Conservation (phyloP, 2,888 invertebrate species). For the Thera obeliscata region DNA sequence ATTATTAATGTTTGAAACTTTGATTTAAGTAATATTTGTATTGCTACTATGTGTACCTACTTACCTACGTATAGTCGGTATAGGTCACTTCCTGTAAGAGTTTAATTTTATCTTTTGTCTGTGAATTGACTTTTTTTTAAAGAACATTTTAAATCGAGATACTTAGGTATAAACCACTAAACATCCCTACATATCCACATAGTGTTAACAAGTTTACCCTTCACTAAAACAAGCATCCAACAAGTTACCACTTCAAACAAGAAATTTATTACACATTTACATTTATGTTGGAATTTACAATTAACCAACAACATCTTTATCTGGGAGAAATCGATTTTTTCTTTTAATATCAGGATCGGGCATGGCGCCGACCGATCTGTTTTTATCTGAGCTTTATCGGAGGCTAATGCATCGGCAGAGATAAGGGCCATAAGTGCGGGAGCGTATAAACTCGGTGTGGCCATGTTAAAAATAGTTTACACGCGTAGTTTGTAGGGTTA, state of each 20-base stretch:
- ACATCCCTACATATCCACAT: neutral
- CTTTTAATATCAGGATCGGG: slow-evolving; percentile 79
- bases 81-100: no score
- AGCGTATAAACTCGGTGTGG: slow-evolving; percentile 82
- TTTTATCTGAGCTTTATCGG: slow-evolving; percentile 81
- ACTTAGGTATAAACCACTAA: no score
- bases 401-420: slow-evolving; percentile 81
- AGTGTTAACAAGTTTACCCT: slow-evolving; percentile 13
- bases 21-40: no score
- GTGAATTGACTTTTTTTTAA: no score
- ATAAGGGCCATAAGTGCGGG: slow-evolving; percentile 81
- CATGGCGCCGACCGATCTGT: slow-evolving; percentile 81
- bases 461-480: slow-evolving; percentile 84
- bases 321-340: slow-evolving; percentile 74
- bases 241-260: slow-evolving; percentile 52
- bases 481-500: slow-evolving; percentile 74
- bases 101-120: no score
- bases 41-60: no score
- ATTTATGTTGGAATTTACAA: slow-evolving; percentile 75
- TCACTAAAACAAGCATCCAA: slow-evolving; percentile 48
- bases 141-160: no score
- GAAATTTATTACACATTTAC: slow-evolving; percentile 61
- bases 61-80: no score
- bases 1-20: neutral
- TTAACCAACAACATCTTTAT: slow-evolving; percentile 81